A percentile compares a stretch with the other conserved stretches of the same genome.
Conservation (phyloP, 2,797 vertebrate genomes). For the Alcedo atthis region DNA sequence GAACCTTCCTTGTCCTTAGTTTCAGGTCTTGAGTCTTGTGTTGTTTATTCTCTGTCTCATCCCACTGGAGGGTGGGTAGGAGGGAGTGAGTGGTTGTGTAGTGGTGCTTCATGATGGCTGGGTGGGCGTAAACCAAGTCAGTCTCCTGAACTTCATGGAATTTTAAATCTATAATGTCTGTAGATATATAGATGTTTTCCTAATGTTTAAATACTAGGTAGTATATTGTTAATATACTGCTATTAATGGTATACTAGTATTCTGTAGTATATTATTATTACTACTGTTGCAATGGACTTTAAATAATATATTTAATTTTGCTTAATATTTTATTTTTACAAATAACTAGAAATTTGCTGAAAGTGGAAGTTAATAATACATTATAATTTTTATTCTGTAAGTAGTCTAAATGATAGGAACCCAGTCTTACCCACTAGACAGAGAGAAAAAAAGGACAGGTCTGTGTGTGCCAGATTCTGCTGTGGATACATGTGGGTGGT, state of each 20-base stretch:
- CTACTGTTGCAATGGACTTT: background rate
- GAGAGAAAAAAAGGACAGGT: background rate
- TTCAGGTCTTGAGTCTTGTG: background rate
- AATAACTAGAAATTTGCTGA: background rate
- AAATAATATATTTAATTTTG: background rate
- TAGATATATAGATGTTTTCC: background rate
- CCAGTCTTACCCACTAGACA: background rate
- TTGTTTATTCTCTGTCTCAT: background rate
- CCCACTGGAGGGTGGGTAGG: background rate
- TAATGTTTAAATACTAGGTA: background rate
- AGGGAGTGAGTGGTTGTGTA: background rate
- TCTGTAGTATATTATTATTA: background rate
- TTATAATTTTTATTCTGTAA: background rate
- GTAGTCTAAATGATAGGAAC: background rate
- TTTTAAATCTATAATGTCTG: background rate
- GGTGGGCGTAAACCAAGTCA: background rate
- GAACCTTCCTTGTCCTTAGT: background rate
- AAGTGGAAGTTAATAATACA: background rate
- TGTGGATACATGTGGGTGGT: constrained; percentile 17
- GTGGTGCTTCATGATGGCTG: background rate
- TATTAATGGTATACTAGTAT: background rate
- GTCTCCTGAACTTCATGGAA: background rate
- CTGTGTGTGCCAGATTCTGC: constrained; percentile 38
- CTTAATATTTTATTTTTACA: background rate
- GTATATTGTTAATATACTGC: background rate